Evolutionary conservation across 2,113 vertebrate species (phyloP).

Genomic region (Neodon shergylaensis): DNA sequence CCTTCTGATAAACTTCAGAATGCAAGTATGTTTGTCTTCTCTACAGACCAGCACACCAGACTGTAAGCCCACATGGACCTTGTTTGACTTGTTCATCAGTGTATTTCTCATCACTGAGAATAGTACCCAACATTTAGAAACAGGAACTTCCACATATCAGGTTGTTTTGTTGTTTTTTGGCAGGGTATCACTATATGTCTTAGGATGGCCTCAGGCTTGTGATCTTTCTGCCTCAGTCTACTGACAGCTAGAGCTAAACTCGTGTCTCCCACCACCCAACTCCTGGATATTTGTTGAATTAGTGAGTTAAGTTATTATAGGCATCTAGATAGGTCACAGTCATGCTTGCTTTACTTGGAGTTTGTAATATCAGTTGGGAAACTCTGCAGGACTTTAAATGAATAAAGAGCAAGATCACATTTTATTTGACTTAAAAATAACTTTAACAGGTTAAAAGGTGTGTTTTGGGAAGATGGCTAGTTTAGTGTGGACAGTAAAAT

Average conservation of each 20-base stretch:
- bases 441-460: not conserved
- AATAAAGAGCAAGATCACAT: not conserved
- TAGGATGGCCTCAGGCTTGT: no score
- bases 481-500: not conserved
- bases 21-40: not conserved
- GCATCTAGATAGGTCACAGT: not conserved
- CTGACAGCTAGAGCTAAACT: not conserved
- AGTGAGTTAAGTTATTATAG: not conserved
- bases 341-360: not conserved
- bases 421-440: slow-evolving; percentile 44
- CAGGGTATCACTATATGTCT: not conserved
- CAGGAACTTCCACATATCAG: not conserved
- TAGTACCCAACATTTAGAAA: not conserved
- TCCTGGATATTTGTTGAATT: not conserved
- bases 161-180: not conserved
- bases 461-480: not conserved
- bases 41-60: not conserved
- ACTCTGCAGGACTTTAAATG: not conserved
- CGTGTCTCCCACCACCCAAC: not conserved
- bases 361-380: not conserved
- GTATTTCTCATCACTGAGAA: not conserved
- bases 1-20: not conserved
- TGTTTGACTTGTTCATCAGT: not conserved
- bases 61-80: not conserved
- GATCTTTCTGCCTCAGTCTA: not conserved